Percentiles rank a stretch among this genome's conserved stretches.
Conservation (phyloP, 2,113 vertebrate species). For the Nanorana parkeri region DNA sequence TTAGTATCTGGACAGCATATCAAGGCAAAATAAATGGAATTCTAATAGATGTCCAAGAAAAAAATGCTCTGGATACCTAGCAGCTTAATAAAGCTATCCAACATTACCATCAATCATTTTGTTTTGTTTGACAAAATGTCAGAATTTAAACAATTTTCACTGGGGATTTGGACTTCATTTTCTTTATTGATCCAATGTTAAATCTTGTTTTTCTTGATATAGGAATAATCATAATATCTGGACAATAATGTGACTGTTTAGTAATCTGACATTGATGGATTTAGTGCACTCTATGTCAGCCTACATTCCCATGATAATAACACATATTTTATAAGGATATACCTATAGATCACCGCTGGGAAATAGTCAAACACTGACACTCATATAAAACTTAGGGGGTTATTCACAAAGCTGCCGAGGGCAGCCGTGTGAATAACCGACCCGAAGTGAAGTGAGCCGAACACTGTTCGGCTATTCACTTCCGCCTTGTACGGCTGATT, state of each 20-base stretch:
- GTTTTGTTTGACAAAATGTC: constrained; percentile 6
- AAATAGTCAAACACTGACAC: no score
- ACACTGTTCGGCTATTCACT: no score
- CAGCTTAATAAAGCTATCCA: not conserved
- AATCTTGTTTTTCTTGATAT: no score
- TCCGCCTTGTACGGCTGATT: no score
- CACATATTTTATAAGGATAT: no score
- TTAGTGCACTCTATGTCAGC: not conserved
- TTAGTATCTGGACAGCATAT: not conserved
- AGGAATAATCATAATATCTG: not conserved
- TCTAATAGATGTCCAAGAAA: not conserved
- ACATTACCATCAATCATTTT: not conserved
- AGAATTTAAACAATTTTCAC: not conserved
- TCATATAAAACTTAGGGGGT: no score
- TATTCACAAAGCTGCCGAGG: no score
- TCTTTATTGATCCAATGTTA: not conserved
- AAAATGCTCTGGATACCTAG: not conserved
- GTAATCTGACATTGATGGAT: not conserved
- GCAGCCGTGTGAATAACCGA: no score
- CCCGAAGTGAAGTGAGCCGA: no score
- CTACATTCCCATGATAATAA: no score
- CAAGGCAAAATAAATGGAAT: not conserved
- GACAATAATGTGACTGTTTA: not conserved
- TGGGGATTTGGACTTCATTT: not conserved
- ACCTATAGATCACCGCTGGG: no score